Percentiles rank a stretch among this genome's conserved stretches.
Evolutionary conservation across 1,140 invertebrate genomes (phyloP).

Genomic region (Whitmania pigra): DNA sequence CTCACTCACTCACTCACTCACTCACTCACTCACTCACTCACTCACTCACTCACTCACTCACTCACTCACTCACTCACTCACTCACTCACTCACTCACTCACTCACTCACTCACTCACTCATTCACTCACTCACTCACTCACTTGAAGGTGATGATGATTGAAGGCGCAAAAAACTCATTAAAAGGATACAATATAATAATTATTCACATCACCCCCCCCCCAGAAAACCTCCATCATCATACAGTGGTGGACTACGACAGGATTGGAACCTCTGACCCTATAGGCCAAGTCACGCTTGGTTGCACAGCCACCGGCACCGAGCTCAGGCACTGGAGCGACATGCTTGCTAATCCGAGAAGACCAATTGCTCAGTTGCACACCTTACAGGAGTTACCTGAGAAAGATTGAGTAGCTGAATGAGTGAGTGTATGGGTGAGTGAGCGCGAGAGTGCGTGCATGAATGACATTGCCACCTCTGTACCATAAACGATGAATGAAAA

Average conservation of each 20-base stretch:
- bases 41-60: too few relatives aligned
- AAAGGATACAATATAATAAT: too few relatives aligned
- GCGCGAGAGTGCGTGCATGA: neutral
- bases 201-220: too few relatives aligned
- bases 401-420: neutral
- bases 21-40: too few relatives aligned
- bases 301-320: conserved; percentile 66
- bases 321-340: conserved; percentile 85
- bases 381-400: conserved; percentile 48
- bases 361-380: conserved; percentile 99
- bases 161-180: too few relatives aligned
- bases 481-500: neutral
- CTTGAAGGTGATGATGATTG: too few relatives aligned
- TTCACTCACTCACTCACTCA: too few relatives aligned
- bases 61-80: too few relatives aligned
- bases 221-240: conserved; percentile 97
- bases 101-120: too few relatives aligned
- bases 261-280: conserved; percentile 97
- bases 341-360: conserved; percentile 81
- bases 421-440: neutral
- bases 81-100: too few relatives aligned
- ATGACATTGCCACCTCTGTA: neutral
- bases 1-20: too few relatives aligned
- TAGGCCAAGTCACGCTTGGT: conserved; percentile 88
- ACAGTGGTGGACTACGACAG: conserved; percentile 99